A percentile compares a stretch with the other conserved stretches of the same genome.
Conservation (phyloP, 2,113 vertebrate species). For the Callipepla californica region DNA sequence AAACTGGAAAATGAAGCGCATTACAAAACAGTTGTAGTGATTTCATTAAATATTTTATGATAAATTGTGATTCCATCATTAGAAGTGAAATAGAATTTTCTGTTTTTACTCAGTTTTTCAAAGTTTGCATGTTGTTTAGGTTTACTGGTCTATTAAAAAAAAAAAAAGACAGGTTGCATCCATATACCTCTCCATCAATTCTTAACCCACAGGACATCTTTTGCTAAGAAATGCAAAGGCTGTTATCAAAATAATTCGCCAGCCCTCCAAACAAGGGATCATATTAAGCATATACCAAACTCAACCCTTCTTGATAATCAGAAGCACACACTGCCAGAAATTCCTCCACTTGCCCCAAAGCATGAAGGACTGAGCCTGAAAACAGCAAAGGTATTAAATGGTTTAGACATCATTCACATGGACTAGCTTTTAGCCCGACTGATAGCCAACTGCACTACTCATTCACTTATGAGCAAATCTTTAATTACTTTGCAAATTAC, state of each 20-base stretch:
- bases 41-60: neutral
- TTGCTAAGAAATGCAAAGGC: neutral
- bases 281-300: neutral
- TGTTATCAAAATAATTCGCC: neutral
- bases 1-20: neutral
- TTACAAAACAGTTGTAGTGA: neutral
- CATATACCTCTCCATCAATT: neutral
- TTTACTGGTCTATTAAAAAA: neutral
- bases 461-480: neutral
- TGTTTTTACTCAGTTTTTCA: neutral
- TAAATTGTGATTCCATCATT: neutral
- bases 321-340: neutral
- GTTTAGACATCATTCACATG: neutral
- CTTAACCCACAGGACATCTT: neutral
- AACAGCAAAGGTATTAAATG: neutral
- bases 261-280: neutral
- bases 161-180: accelerated
- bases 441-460: neutral
- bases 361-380: neutral
- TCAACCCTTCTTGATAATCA: neutral
- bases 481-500: neutral
- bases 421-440: neutral
- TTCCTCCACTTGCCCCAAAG: neutral
- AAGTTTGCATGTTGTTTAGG: neutral
- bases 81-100: neutral